A percentile compares a stretch with the other conserved stretches of the same genome.
Evolutionary conservation across 2,888 invertebrate genomes (phyloP).

Genomic region (Hydropsyche betteni): DNA sequence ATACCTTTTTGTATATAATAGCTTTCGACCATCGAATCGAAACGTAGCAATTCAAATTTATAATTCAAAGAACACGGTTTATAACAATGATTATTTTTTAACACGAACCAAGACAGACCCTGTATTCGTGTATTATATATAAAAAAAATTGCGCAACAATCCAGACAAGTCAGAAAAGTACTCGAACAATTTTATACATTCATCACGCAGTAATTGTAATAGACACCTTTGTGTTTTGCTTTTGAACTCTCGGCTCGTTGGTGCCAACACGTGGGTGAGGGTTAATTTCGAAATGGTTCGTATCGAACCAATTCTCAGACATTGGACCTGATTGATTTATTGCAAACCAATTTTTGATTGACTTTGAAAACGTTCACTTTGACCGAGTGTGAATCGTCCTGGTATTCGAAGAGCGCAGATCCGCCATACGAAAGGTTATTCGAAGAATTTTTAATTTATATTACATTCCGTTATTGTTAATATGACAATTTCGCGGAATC

Average conservation of each 20-base stretch:
- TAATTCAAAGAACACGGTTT: no score
- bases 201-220: conserved; percentile 32
- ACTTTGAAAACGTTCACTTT: conserved; percentile 32
- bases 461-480: no score
- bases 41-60: no score
- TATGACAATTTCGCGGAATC: no score
- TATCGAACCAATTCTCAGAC: conserved; percentile 13
- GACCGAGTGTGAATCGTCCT: conserved; percentile 1
- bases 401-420: neutral
- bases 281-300: conserved; percentile 5
- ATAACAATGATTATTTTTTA: no score
- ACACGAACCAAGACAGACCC: no score
- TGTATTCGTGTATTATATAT: no score
- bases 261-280: conserved; percentile 36
- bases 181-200: no score
- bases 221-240: conserved; percentile 34
- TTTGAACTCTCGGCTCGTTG: conserved; percentile 6
- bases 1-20: no score
- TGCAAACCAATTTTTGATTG: conserved; percentile 38
- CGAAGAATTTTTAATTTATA: neutral
- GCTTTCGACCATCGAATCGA: no score
- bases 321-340: conserved; percentile 38
- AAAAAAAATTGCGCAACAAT: no score
- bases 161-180: no score
- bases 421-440: neutral